phyloP scores from a whole-genome alignment of 2,888 invertebrate species.

The Caradrina clavipalpis region DNA sequence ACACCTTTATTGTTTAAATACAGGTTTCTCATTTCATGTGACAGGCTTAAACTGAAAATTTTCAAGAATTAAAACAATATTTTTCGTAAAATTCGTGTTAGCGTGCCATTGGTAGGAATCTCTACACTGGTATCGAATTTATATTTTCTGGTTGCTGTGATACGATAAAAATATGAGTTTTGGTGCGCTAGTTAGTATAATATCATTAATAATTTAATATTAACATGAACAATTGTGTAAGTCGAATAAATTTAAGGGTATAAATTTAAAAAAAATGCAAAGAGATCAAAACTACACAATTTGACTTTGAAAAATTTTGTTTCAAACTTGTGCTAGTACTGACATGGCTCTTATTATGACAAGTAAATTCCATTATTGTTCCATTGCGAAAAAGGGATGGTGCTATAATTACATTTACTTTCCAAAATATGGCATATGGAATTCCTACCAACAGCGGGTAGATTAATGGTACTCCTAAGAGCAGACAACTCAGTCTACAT shows the following conservation, averaged over 20 bases:
- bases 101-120: slow-evolving; percentile 12
- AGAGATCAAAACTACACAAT: no score
- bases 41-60: neutral
- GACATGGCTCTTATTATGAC: no score
- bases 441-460: no score
- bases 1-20: slow-evolving; percentile 19
- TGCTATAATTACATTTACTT: no score
- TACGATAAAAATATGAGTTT: slow-evolving; percentile 9
- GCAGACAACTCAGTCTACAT: no score
- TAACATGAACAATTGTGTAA: slow-evolving; percentile 14
- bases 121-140: slow-evolving; percentile 21
- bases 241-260: neutral
- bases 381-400: no score
- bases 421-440: no score
- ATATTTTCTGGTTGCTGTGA: slow-evolving; percentile 47
- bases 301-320: neutral
- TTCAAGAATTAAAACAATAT: no score
- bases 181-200: neutral
- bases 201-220: neutral
- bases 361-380: no score
- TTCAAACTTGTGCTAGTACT: neutral
- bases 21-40: neutral
- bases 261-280: no score
- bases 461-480: no score
- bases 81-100: slow-evolving; percentile 13